These are phyloP conservation scores for Spondyliosoma cantharus DNA, from an alignment of 2,797 vertebrate genomes.

Conservation along the genomic window DNA sequence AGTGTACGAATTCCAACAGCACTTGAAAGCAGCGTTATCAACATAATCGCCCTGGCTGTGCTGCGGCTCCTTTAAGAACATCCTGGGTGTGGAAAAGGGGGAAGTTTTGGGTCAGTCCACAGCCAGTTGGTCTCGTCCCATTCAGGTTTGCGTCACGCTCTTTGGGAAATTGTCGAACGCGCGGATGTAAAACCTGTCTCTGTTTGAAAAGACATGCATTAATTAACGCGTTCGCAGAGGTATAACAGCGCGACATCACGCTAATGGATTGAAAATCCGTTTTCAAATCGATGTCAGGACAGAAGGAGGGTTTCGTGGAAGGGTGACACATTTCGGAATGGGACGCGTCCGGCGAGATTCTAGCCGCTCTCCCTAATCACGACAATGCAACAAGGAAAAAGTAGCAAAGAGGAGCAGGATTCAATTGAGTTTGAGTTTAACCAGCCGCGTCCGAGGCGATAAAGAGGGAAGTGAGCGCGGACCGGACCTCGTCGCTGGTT, in stretches of 20 bases:
- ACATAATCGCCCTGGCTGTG: not conserved
- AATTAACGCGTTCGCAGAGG: accelerated
- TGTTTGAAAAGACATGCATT: accelerated
- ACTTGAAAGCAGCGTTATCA: constrained; percentile 21
- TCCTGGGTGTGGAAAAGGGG: constrained; percentile 76
- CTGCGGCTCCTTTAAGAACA: constrained; percentile 78
- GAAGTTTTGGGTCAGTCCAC: constrained; percentile 29
- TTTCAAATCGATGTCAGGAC: not conserved
- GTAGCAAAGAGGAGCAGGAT: constrained; percentile 40
- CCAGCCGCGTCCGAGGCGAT: not conserved
- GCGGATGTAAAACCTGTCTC: accelerated
- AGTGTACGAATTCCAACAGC: not conserved
- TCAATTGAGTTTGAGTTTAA: constrained; percentile 9
- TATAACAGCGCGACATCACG: accelerated
- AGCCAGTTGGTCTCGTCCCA: constrained; percentile 54
- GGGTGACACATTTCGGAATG: constrained; percentile 39
- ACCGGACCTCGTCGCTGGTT: not conserved
- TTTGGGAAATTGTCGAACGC: not conserved
- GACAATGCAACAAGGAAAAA: constrained; percentile 71
- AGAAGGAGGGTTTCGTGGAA: not conserved
- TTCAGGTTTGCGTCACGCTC: constrained; percentile 22
- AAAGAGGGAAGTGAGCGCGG: not conserved
- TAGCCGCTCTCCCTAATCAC: constrained; percentile 54
- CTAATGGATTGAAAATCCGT: accelerated
- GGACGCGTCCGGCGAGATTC: constrained; percentile 55